phyloP scores from a whole-genome alignment of 2,113 vertebrate species.

The Micronisus gabar region DNA sequence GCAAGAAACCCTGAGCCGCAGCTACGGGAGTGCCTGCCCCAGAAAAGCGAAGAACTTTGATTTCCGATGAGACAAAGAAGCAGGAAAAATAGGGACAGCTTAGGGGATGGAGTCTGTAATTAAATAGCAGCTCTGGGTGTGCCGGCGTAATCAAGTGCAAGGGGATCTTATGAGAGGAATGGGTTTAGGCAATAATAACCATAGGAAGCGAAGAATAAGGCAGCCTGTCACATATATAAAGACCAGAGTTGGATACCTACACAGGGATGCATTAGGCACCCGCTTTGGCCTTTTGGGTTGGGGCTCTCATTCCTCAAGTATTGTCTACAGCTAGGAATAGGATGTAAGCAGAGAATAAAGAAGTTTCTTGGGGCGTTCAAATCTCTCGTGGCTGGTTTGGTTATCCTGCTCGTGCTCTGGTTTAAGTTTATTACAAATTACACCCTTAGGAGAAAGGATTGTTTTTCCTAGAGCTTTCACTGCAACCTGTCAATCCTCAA shows the following conservation, averaged over 20 bases:
- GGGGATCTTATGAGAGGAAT: neutral
- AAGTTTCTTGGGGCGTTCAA: neutral
- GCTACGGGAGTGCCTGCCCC: neutral
- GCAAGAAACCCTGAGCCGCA: neutral
- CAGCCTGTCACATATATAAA: neutral
- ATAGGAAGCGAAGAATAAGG: neutral
- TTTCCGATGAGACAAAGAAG: neutral
- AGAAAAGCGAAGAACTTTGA: neutral
- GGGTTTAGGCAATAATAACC: neutral
- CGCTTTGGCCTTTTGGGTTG: neutral
- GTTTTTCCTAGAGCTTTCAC: neutral
- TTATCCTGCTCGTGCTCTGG: neutral
- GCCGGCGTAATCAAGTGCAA: neutral
- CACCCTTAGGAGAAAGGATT: neutral
- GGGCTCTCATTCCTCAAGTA: neutral
- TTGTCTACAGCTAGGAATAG: neutral
- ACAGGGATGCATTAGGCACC: neutral
- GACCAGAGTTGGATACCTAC: neutral
- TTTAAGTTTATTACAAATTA: neutral
- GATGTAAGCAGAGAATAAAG: neutral
- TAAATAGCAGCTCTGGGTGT: neutral
- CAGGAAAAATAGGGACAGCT: neutral
- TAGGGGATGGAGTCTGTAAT: neutral
- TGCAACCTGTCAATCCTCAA: neutral
- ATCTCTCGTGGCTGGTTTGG: neutral